Evolutionary conservation across 30 jellyfish, hydroid and myxozoan genomes (phyloP).

Genomic region (Pelagia noctiluca): DNA sequence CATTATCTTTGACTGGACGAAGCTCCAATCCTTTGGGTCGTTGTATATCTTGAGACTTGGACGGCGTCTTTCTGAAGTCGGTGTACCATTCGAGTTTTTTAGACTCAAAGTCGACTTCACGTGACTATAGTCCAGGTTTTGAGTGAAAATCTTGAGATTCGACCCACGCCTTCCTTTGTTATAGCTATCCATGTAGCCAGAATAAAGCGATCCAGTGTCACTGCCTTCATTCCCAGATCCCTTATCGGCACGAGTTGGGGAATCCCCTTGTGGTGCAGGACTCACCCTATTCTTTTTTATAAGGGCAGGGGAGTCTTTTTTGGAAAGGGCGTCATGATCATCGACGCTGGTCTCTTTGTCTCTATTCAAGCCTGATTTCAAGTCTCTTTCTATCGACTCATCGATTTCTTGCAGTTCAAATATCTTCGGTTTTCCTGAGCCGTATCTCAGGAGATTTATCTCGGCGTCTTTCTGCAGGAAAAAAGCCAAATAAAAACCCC

Average conservation of each 20-base stretch:
- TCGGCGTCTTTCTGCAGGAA: slow-evolving; percentile 54
- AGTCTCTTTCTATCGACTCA: slow-evolving; percentile 25
- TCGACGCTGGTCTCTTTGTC: slow-evolving; percentile 20
- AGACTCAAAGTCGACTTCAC: not conserved
- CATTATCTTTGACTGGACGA: slow-evolving; percentile 16
- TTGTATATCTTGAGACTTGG: slow-evolving; percentile 25
- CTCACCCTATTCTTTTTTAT: slow-evolving; percentile 45
- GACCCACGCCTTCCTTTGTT: slow-evolving; percentile 20
- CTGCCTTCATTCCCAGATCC: not conserved
- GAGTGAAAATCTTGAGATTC: slow-evolving; percentile 52
- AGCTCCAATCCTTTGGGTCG: slow-evolving; percentile 15
- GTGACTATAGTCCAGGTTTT: not conserved
- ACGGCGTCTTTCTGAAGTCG: slow-evolving; percentile 11
- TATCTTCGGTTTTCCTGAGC: slow-evolving; percentile 25
- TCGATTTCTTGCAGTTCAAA: slow-evolving; percentile 46
- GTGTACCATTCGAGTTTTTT: not conserved
- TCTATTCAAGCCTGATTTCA: slow-evolving; percentile 20
- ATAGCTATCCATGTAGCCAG: not conserved
- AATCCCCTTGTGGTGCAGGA: slow-evolving; percentile 31
- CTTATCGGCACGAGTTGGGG: slow-evolving; percentile 10
- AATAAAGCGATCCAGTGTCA: not conserved
- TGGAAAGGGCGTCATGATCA: slow-evolving; percentile 27
- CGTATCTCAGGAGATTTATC: slow-evolving; percentile 25
- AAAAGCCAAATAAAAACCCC: too few relatives aligned
- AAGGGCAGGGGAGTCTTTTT: not conserved